Percentiles rank a stretch among this genome's conserved stretches.
These are phyloP conservation scores for Daktulosphaira vitifoliae DNA, from an alignment of 1,140 invertebrate species.

Conservation along the genomic window DNA sequence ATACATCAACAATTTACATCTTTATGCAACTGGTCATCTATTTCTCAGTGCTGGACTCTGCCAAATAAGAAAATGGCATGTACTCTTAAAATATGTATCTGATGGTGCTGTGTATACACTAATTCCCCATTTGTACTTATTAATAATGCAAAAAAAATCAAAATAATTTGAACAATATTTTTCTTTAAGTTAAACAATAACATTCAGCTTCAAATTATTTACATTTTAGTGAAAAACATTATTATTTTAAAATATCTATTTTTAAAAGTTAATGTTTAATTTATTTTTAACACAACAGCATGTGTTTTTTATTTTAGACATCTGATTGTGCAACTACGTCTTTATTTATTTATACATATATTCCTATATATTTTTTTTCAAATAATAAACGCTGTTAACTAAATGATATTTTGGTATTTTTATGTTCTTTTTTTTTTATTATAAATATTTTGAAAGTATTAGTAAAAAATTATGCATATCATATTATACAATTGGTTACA, in stretches of 20 bases:
- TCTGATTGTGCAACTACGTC: constrained; percentile 7
- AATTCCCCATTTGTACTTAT: constrained; percentile 14
- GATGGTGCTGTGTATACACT: constrained; percentile 2
- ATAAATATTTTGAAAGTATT: too few species aligned
- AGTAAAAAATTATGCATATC: too few species aligned
- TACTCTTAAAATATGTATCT: neutral
- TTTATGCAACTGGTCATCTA: neutral
- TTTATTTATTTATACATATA: constrained; percentile 27
- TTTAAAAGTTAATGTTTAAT: constrained; percentile 9
- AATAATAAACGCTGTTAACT: neutral
- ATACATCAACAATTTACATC: constrained; percentile 7
- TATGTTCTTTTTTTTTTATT: too few species aligned
- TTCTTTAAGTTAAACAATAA: neutral
- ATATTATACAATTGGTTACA: too few species aligned
- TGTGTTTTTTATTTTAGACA: constrained; percentile 14
- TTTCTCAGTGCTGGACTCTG: neutral
- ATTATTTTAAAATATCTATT: neutral
- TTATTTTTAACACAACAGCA: constrained; percentile 3
- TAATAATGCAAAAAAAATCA: neutral
- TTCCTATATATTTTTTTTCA: constrained; percentile 29
- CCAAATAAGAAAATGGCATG: neutral
- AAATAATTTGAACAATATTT: neutral
- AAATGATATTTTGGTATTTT: too few species aligned
- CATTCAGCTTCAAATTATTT: constrained; percentile 3
- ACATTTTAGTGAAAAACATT: constrained; percentile 6